A percentile compares a stretch with the other conserved stretches of the same genome.
Conservation (phyloP, 2,113 vertebrate genomes). For the Protobothrops mucrosquamatus region DNA sequence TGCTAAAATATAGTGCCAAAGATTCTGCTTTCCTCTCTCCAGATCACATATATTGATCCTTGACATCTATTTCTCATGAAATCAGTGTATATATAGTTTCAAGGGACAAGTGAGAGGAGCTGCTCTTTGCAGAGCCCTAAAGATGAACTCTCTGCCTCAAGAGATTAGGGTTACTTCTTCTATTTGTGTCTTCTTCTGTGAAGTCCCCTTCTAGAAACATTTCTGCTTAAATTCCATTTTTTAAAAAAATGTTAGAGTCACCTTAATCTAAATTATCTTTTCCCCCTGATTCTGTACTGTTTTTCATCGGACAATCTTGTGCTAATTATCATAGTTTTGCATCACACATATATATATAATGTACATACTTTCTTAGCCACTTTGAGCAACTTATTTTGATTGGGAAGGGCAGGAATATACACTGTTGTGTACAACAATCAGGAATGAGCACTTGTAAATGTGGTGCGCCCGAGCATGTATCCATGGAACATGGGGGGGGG, state of each 20-base stretch:
- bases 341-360: neutral
- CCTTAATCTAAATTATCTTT: neutral
- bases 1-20: neutral
- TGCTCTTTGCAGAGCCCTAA: neutral
- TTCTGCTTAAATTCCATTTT: neutral
- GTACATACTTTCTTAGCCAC: neutral
- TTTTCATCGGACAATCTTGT: neutral
- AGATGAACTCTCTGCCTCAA: neutral
- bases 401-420: neutral
- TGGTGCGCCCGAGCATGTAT: neutral
- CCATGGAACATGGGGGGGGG: neutral
- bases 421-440: neutral
- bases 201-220: neutral
- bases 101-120: neutral
- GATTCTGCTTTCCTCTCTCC: neutral
- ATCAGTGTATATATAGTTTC: neutral
- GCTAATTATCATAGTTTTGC: neutral
- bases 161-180: neutral
- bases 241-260: neutral
- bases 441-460: neutral
- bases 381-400: neutral
- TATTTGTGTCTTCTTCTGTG: neutral
- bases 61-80: neutral
- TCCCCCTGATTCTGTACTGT: neutral
- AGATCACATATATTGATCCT: neutral